These are phyloP conservation scores for Thinocorus orbignyianus DNA, from an alignment of 2,113 vertebrate species.

Conservation along the genomic window DNA sequence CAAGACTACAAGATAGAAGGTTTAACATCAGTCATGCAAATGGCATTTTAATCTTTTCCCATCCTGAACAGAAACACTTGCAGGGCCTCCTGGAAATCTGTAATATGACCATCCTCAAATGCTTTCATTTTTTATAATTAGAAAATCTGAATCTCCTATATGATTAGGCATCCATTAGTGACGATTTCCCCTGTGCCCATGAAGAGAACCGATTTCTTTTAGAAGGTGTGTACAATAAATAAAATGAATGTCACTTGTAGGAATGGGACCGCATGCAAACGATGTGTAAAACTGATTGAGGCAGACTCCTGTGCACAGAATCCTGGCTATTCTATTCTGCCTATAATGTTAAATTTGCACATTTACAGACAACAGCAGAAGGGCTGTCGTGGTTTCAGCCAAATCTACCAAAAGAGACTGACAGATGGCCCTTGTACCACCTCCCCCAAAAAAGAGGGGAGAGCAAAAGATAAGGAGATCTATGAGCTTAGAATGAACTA, in stretches of 20 bases:
- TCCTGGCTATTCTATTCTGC: not conserved
- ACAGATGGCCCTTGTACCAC: no score
- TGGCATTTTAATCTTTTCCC: conserved; percentile 28
- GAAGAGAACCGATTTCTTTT: not conserved
- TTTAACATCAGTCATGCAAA: conserved; percentile 2
- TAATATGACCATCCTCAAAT: not conserved
- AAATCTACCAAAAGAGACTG: no score
- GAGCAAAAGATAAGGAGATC: no score
- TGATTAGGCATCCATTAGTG: not conserved
- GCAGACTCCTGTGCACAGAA: not conserved
- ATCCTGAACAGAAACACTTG: not conserved
- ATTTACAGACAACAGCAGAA: not conserved
- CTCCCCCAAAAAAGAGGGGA: no score
- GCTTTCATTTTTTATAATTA: not conserved
- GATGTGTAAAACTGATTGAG: not conserved
- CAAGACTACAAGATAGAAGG: not conserved
- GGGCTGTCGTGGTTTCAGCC: no score
- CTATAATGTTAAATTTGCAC: not conserved
- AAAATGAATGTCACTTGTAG: not conserved
- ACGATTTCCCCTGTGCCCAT: not conserved
- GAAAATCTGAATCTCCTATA: not conserved
- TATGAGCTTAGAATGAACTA: no score
- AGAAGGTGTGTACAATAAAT: not conserved
- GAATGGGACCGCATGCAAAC: not conserved
- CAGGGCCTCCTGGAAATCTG: not conserved